A percentile compares a stretch with the other conserved stretches of the same genome.
These are phyloP conservation scores for Ophioderma brevispina DNA, from an alignment of 35 echinoderm and acorn worm genomes.

Conservation along the genomic window DNA sequence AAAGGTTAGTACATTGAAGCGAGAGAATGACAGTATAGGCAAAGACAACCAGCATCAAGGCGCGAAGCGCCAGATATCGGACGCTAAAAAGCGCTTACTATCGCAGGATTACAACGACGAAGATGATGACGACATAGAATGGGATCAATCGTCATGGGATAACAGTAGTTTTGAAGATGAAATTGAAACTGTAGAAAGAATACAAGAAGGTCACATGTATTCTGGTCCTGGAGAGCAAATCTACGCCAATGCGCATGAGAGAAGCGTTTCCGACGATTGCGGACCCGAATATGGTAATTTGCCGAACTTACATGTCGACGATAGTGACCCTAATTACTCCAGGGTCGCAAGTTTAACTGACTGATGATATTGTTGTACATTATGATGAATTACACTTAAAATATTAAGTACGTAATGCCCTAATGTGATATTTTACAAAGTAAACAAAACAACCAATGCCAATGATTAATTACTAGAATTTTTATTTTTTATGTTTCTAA, in stretches of 20 bases:
- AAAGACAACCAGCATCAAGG: not conserved
- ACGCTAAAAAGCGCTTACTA: not conserved
- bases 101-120: not conserved
- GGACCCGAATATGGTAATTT: not conserved
- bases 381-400: too few relatives aligned
- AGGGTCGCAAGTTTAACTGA: not conserved
- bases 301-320: not conserved
- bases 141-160: not conserved
- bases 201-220: not conserved
- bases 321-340: not conserved
- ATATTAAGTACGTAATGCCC: too few relatives aligned
- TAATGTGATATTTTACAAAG: too few relatives aligned
- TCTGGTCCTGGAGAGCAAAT: not conserved
- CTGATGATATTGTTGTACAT: too few relatives aligned
- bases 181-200: not conserved
- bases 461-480: too few relatives aligned
- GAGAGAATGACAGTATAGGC: not conserved
- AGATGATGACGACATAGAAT: not conserved
- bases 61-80: not conserved
- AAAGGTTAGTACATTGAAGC: not conserved
- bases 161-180: slow-evolving; percentile 10
- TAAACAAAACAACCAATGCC: too few relatives aligned
- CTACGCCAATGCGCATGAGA: not conserved
- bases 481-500: too few relatives aligned
- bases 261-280: not conserved